These are phyloP conservation scores for Invenusta paracnida DNA, from an alignment of 2,888 invertebrate species.

Conservation along the genomic window DNA sequence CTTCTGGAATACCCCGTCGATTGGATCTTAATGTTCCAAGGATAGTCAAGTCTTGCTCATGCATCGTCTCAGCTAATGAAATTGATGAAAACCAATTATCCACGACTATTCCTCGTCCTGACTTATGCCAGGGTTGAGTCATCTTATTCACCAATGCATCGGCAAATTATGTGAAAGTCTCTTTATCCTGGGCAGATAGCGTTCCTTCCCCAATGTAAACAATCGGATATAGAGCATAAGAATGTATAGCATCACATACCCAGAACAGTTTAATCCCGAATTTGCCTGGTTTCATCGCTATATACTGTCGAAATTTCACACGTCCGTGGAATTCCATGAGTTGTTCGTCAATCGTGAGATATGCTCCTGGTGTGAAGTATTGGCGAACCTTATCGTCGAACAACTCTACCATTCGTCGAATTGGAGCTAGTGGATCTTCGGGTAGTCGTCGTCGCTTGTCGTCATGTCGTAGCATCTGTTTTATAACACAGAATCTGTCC, in stretches of 20 bases:
- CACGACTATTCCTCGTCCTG: not conserved
- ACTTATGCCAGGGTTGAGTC: not conserved
- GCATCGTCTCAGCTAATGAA: not conserved
- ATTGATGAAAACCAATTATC: not conserved
- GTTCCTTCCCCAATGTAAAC: not conserved
- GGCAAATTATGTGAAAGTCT: not conserved
- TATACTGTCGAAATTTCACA: not conserved
- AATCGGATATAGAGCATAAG: not conserved
- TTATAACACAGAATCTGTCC: constrained; percentile 25
- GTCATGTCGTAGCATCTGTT: constrained; percentile 12
- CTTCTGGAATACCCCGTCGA: not conserved
- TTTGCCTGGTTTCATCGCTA: not conserved
- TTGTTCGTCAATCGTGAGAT: not conserved
- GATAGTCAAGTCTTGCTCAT: not conserved
- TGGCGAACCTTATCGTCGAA: not conserved
- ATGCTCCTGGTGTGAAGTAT: not conserved
- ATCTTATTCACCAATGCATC: not conserved
- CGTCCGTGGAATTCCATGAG: constrained; percentile 24
- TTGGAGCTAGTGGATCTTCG: constrained; percentile 14
- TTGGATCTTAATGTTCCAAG: not conserved
- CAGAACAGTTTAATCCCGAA: constrained; percentile 4
- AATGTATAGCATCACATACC: not conserved
- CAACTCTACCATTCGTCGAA: constrained; percentile 7
- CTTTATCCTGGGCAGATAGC: not conserved
- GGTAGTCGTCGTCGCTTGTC: not conserved